Evolutionary conservation across 2,113 vertebrate genomes (phyloP), one percentile per base, ranked within the genome.

Genomic region (Dipodomys ordii): DNA sequence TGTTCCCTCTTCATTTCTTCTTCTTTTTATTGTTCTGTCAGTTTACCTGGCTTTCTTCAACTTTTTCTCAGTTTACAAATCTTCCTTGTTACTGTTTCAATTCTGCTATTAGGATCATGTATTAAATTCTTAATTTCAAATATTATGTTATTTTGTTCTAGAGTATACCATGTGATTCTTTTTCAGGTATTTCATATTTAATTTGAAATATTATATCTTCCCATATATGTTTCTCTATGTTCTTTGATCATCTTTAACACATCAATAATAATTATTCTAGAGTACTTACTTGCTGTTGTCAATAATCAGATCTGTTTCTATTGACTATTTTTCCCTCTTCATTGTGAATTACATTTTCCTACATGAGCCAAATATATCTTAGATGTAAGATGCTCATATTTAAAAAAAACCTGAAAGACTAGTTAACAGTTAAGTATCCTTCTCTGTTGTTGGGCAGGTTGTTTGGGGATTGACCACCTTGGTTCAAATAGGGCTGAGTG

Each of bases 301-400:
- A 81, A 60, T 60, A 78, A 35, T 35, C 71, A 10, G 27, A 13
- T 83, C 67, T 74, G 4, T 79, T 80, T 93, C 84, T 87, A 76
- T n/a, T 79, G 44, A 20, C 6, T 89, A 32, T 62, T 81, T 92
- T 87, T 81, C 62, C n/a, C 44, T 57, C 57, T 86, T 94, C 60
- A 79, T 80, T 53, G 9, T 53, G 20, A 30, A n/a, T 83, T 65
- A 27, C 18, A 82, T 85, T 68, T 69, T 83, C 13, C 53, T 78
- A 32, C 7, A 28, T 35, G 19, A 81, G 28, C 73, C 16, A 49
- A 53, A 53, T 46, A 35, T 84, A 71, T 49, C 71, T 68, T 64
- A 82, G 13, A 39, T 53, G 30, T 1, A 72, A 88, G 30, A 76
- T 0, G 25, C 11, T 49, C 57, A 74, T 15, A 23, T 68, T 57